phyloP scores from a whole-genome alignment of 2,888 invertebrate species.

The Hylaea fasciaria region DNA sequence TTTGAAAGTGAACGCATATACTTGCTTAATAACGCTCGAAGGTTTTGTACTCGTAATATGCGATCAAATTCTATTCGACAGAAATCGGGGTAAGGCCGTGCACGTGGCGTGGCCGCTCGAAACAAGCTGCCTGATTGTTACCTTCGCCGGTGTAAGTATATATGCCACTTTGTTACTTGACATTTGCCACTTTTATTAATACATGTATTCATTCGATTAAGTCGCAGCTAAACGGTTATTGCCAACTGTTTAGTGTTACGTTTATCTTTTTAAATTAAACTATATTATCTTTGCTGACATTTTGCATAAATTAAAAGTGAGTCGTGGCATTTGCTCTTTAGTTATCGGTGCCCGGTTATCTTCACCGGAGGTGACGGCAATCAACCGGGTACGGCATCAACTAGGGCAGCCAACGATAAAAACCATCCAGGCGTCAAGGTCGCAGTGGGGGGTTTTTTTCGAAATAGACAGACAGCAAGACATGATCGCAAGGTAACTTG shows the following conservation, averaged over 20 bases:
- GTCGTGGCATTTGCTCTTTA: slow-evolving; percentile 39
- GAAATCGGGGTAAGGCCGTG: slow-evolving; percentile 69
- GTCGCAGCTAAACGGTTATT: slow-evolving; percentile 7
- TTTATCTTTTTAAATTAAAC: slow-evolving; percentile 27
- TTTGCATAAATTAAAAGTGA: slow-evolving; percentile 23
- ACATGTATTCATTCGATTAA: slow-evolving; percentile 23
- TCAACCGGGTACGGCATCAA: slow-evolving; percentile 43
- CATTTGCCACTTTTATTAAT: slow-evolving; percentile 49
- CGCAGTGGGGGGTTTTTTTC: slow-evolving; percentile 55
- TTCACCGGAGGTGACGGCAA: slow-evolving; percentile 45
- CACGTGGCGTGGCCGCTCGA: slow-evolving; percentile 56
- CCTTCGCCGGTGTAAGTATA: slow-evolving; percentile 53
- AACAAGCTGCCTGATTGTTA: slow-evolving; percentile 53
- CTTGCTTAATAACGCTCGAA: slow-evolving; percentile 52
- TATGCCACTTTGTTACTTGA: slow-evolving; percentile 49
- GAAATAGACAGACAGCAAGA: slow-evolving; percentile 62
- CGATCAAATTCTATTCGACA: slow-evolving; percentile 61
- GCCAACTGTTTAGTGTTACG: slow-evolving; percentile 2
- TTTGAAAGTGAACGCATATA: slow-evolving; percentile 61
- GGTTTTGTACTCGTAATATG: slow-evolving; percentile 59
- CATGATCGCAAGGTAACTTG: slow-evolving; percentile 65
- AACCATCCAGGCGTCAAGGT: slow-evolving; percentile 66
- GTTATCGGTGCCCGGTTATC: slow-evolving; percentile 43
- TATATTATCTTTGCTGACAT: slow-evolving; percentile 12
- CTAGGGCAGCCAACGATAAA: slow-evolving; percentile 55